Conservation (phyloP, 2,888 invertebrate genomes). For the Hetaerina titia region DNA sequence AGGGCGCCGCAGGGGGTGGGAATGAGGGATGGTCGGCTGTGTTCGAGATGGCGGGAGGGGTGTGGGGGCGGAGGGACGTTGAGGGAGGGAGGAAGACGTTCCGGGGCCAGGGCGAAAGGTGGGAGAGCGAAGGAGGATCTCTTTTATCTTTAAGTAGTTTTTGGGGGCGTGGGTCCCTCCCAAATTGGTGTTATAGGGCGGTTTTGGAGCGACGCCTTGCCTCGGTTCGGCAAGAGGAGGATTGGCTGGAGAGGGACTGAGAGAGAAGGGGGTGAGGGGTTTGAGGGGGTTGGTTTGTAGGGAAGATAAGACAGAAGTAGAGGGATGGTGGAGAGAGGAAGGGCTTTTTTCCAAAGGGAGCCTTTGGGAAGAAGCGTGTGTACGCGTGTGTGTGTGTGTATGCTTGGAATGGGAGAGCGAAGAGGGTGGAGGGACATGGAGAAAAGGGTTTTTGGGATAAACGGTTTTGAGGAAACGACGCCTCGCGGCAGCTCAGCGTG, state of each 20-base stretch:
- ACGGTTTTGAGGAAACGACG: slow-evolving; percentile 24
- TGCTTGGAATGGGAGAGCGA: neutral
- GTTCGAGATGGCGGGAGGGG: neutral
- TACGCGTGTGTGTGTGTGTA: neutral
- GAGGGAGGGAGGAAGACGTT: neutral
- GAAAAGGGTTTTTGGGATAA: slow-evolving; percentile 6
- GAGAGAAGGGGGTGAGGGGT: neutral
- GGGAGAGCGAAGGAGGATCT: neutral
- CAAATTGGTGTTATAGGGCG: slow-evolving; percentile 62
- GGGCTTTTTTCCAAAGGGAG: neutral
- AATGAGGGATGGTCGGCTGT: neutral
- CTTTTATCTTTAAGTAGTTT: slow-evolving; percentile 65
- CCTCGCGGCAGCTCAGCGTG: neutral
- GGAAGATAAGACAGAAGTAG: neutral
- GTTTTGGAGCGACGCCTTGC: neutral
- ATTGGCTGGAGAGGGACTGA: neutral
- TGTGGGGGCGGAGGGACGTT: neutral
- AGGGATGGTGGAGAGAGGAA: neutral
- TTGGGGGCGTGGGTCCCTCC: slow-evolving; percentile 21
- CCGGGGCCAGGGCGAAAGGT: neutral
- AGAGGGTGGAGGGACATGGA: neutral
- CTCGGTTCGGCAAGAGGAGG: neutral
- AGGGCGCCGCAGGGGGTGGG: neutral
- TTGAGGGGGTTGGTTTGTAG: neutral
- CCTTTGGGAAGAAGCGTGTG: neutral